Base-by-base conservation (phyloP, 2,113 vertebrate species). In the Burhinus bistriatus region DNA sequence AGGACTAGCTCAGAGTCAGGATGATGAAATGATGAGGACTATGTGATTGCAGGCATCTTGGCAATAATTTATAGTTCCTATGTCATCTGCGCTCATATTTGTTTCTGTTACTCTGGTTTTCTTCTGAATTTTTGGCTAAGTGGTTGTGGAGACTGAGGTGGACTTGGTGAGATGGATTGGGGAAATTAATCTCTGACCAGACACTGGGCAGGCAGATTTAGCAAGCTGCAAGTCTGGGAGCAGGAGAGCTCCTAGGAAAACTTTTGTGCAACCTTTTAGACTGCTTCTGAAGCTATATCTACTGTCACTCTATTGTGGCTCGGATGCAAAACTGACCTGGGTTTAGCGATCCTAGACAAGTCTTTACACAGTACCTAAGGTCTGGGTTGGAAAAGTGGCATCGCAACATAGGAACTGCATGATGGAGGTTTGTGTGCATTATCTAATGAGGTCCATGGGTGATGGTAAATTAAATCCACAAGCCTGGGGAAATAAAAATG, bases 401-500 rank as follows among this genome's bases (percentile, higher is more conserved):
- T 65, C 0, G 0, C n/a, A 26, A 2, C 23, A 7, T 7, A 64
- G 59, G 42, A 78, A 7, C 59, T 12, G 15, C 4, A 2, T 6
- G 54, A 10, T 32, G 38, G 65, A 91, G 23, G 19, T 34, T 71
- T 65, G 40, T 0, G 0, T 47, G 83, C 52, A 23, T 89, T 55
- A 5, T 21, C 80, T 95, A 81, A 93, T 72, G 83, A 83, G 61
- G 21, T 83, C 42, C 1, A 1, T 25, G 58, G 87, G 47, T 91
- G 81, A 76, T 73, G 82, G 57, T 4, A 3, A 15, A 87, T 91
- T 94, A 96, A 83, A 79, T n/a, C 45, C 58, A 58, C 49, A 80
- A 55, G 73, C 84, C 96, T 73, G 29, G 95, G 94, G 95, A 95
- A 96, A 97, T 96, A 96, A 95, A 89, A 82, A 68, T 29, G 7